These are phyloP conservation scores for Aleiodes leptofemur DNA, from an alignment of 2,888 invertebrate species.

Conservation along the genomic window DNA sequence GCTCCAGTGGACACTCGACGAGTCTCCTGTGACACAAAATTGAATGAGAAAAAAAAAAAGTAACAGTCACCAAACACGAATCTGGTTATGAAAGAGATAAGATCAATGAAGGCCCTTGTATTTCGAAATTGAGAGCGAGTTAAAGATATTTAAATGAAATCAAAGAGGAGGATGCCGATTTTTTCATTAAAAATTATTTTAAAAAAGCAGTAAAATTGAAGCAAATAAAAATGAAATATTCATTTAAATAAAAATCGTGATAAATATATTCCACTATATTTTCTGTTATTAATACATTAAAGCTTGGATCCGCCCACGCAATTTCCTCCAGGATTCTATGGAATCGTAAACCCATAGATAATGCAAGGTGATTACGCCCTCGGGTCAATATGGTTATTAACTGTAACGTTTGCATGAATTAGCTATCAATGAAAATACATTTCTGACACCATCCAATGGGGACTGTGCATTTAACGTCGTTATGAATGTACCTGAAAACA, in stretches of 20 bases:
- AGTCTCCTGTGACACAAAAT: slow-evolving; percentile 11
- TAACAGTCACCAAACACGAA: slow-evolving; percentile 17
- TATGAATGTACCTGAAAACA: slow-evolving; percentile 49
- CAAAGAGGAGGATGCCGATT: too few species aligned
- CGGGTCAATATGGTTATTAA: slow-evolving; percentile 59
- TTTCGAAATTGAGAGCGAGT: slow-evolving; percentile 2
- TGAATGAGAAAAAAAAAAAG: background rate
- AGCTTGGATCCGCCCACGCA: too few species aligned
- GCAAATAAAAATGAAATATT: too few species aligned
- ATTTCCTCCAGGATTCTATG: too few species aligned
- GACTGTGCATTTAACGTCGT: slow-evolving; percentile 39
- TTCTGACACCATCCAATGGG: slow-evolving; percentile 9
- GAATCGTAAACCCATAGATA: slow-evolving; percentile 55
- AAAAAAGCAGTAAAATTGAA: too few species aligned
- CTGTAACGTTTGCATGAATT: slow-evolving; percentile 62
- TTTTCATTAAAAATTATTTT: too few species aligned
- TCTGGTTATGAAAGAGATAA: slow-evolving; percentile 13
- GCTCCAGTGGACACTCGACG: slow-evolving; percentile 19
- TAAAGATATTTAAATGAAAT: background rate
- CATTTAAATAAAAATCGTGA: too few species aligned
- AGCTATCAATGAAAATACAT: slow-evolving; percentile 53
- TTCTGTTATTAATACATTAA: too few species aligned
- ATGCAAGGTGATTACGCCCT: slow-evolving; percentile 63
- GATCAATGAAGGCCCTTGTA: slow-evolving; percentile 22
- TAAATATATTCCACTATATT: too few species aligned